Conservation (phyloP, 2,113 vertebrate species). For the Pterocles orientalis region DNA sequence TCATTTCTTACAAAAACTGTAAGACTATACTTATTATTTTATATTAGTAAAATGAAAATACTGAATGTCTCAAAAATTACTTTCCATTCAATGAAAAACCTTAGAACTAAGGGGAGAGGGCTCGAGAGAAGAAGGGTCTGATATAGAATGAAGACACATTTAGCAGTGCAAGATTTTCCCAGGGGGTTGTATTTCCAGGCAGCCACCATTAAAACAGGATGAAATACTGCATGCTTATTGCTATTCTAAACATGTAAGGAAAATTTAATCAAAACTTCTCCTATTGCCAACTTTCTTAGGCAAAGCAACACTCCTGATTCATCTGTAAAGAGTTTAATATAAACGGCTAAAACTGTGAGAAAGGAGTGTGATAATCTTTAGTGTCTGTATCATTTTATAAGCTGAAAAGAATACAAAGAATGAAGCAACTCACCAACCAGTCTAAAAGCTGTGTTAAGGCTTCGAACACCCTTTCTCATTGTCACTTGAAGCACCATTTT, state of each 20-base stretch:
- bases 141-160: neutral
- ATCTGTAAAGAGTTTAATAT: neutral
- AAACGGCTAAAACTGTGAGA: neutral
- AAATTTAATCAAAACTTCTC: conserved; percentile 11
- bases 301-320: neutral
- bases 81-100: neutral
- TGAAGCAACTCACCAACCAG: neutral
- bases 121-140: neutral
- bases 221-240: conserved; percentile 16
- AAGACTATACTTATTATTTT: neutral
- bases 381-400: neutral
- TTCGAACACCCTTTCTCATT: neutral
- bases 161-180: neutral
- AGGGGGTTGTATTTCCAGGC: neutral
- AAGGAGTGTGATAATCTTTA: neutral
- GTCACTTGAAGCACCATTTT: neutral
- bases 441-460: neutral
- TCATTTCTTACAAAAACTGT: neutral
- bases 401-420: neutral
- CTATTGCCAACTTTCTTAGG: neutral
- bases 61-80: neutral
- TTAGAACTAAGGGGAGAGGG: neutral
- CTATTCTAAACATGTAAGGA: conserved; percentile 40
- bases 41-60: neutral
- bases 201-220: conserved; percentile 22